These are phyloP conservation scores for Tetrao urogallus DNA, from an alignment of 2,113 vertebrate species.

Conservation along the genomic window DNA sequence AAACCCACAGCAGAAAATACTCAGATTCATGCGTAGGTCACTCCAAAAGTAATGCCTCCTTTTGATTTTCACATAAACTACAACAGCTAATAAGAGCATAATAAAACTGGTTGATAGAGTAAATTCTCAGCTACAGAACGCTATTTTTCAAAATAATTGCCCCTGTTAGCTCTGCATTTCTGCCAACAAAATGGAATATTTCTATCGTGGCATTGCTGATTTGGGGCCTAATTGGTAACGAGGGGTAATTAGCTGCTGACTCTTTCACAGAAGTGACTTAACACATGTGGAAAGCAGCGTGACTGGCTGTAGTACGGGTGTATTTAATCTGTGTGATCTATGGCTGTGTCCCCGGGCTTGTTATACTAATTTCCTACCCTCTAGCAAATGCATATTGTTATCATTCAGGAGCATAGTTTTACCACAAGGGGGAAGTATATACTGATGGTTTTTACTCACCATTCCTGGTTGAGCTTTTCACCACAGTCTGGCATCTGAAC, in stretches of 20 bases:
- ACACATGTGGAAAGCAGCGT: neutral
- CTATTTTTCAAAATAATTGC: neutral
- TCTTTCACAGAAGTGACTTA: neutral
- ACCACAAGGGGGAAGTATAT: conserved; percentile 37
- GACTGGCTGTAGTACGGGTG: neutral
- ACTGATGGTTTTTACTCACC: neutral
- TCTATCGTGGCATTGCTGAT: neutral
- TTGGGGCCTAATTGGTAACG: neutral
- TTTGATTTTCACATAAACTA: neutral
- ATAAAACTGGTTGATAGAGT: neutral
- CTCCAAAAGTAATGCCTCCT: neutral
- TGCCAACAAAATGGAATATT: neutral
- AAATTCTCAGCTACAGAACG: neutral
- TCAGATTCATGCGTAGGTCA: neutral
- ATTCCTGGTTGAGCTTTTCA: neutral
- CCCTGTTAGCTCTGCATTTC: neutral
- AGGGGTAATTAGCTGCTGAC: neutral
- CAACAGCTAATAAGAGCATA: neutral
- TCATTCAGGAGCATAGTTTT: neutral
- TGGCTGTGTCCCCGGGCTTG: neutral
- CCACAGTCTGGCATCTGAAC: neutral
- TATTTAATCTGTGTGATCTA: neutral
- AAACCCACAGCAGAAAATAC: neutral
- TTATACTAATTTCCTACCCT: neutral
- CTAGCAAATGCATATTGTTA: neutral